Percentiles rank a stretch among this genome's conserved stretches.
Conservation (phyloP, 2,888 invertebrate genomes). For the Nephrotoma guestfalica region DNA sequence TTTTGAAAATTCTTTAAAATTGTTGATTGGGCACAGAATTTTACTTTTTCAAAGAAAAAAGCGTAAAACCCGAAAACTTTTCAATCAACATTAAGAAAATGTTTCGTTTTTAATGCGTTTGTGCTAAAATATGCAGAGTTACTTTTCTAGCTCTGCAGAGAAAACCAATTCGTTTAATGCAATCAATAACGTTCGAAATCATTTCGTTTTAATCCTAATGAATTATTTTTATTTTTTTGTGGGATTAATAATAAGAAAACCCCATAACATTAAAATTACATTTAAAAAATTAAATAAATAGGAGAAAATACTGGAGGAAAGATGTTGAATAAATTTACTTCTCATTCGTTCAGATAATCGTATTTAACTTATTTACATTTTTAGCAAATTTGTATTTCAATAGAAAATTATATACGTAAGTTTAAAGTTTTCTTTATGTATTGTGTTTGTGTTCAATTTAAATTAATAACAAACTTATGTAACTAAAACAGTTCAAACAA, state of each 20-base stretch:
- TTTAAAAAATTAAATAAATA: not conserved
- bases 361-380: not conserved
- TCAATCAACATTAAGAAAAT: not conserved
- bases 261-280: not conserved
- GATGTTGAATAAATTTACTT: not conserved
- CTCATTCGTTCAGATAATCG: not conserved
- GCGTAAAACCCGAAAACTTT: not conserved
- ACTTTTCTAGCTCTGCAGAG: not conserved
- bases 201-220: not conserved
- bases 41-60: not conserved
- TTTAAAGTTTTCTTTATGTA: too few species aligned
- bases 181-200: not conserved
- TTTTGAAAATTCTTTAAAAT: not conserved
- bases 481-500: too few species aligned
- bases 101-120: not conserved
- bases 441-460: too few species aligned
- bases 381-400: not conserved
- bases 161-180: not conserved
- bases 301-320: not conserved
- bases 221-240: not conserved
- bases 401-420: not conserved
- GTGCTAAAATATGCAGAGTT: not conserved
- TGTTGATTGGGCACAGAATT: not conserved
- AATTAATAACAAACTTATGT: too few species aligned
- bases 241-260: not conserved